Base-by-base conservation (phyloP, 2,888 invertebrate genomes). In the Eugnorisma glareosa region DNA sequence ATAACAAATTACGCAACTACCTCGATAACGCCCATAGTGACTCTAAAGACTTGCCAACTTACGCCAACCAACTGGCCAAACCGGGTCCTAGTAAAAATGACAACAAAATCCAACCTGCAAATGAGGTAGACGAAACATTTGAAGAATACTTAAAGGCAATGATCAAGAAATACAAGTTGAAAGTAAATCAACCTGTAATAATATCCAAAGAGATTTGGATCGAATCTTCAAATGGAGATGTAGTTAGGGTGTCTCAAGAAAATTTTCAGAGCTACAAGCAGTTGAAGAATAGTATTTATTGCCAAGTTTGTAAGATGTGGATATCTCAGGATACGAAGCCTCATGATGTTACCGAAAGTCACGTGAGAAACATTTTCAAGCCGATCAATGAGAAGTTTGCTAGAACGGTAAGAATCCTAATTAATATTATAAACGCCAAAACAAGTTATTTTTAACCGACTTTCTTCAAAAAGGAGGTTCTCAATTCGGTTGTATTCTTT, bases 231-330 rank as follows among this genome's bases (percentile, higher is more conserved):
- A 75, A 66, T 28, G 76, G 83, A 0, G 18, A 70, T 11, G 54
- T 13, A n/a, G 18, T 69, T 0, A 73, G 54, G 10, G 66, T 86
- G 0, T 24, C 73, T 3, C 40, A 10, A 0, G 35, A 83, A 18
- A 21, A 71, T 35, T 85, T 75, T 18, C 86, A 85, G 2, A 63
- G 84, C 13, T 77, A 73, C 18, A 61, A 18, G 7, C 10, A 4
- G 0, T 0, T 69, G 11, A 21, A 37, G 0, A 15, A 31, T 2
- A 40, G 6, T 3, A 8, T 54, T 0, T 83, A 61, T 21, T 85
- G 84, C 15, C 76, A 86, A 6, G 0, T 77, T 1, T 85, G 84
- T 18, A 73, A 67, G 0, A 40, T 21, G 28, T 66, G 67, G 59
- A 48, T 75, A 0, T 37, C 45, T 15, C 6, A 28, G 4, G 24